Base-by-base conservation (phyloP, 2,113 vertebrate genomes). In the Antennarius striatus region DNA sequence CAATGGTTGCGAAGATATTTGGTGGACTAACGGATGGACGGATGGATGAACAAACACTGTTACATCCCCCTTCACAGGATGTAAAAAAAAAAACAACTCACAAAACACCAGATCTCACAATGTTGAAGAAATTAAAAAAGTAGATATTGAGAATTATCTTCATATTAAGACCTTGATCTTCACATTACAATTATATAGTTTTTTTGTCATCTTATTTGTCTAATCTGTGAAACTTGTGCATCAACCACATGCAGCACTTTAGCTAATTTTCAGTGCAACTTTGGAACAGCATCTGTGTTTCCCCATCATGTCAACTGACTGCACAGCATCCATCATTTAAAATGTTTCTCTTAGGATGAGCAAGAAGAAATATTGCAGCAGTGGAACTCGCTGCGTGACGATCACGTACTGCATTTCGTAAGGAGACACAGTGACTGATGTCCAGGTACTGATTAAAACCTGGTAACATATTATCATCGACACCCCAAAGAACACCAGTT, bases 361-460 rank as follows among this genome's bases (percentile, higher is more conserved):
- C n/a, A 16, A 22, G 40, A 22, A 40, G 10, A 65, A 46, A 45
- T 50, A 3, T 43, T 57, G 36, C 3, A 57, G 58, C 30, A 43
- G 30, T 1, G 1, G 29, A 3, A 42, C 16, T 51, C 17, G 30
- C 13, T 36, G n/a, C 68, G 47, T 54, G 8, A 39, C 16, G 61
- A 57, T 43, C 52, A 40, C 49, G 12, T 10, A 28, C 42, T 39
- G 62, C 14, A 56, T 70, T 79, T 67, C 39, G 67, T 29, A 59
- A 63, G 50, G 11, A 4, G 55, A 15, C 22, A n/a, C 47, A 46
- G 30, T 47, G 28, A 74, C 12, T 61, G 29, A 39, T 36, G 15
- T 48, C 50, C 29, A 62, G 28, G 36, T 28, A 16, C 43, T 56
- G 42, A 53, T 8, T 48, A 51, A 68, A 55, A 71, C 15, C 12